Evolutionary conservation across 1,140 invertebrate genomes (phyloP).

Genomic region (Habropoda laboriosa): DNA sequence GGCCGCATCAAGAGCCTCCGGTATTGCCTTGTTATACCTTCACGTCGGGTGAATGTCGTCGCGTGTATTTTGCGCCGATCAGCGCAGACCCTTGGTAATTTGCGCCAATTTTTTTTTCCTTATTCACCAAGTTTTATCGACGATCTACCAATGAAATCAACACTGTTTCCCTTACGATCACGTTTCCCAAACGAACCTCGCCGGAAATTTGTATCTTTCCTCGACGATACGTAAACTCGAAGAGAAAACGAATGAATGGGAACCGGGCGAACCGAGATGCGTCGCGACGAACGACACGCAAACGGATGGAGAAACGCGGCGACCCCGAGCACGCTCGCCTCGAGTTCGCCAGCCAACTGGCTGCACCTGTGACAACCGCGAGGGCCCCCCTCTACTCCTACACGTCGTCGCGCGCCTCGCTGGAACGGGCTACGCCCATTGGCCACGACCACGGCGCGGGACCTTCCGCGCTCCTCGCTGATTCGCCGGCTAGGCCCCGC

Average conservation of each 20-base stretch:
- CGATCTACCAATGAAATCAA: too few relatives aligned
- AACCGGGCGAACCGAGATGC: background rate
- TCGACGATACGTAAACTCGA: background rate
- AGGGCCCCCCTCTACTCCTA: constrained; percentile 57
- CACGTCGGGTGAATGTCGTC: background rate
- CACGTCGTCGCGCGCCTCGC: constrained; percentile 31
- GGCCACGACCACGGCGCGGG: constrained; percentile 60
- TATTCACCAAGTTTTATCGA: background rate
- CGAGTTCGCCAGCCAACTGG: constrained; percentile 77
- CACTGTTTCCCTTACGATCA: background rate
- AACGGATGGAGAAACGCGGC: constrained; percentile 15
- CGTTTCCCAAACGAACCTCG: background rate
- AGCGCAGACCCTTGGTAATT: background rate
- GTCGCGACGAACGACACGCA: background rate
- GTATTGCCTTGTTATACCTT: background rate
- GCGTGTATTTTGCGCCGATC: background rate
- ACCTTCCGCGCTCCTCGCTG: constrained; percentile 28
- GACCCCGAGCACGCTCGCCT: constrained; percentile 72
- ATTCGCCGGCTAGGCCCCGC: constrained; percentile 59
- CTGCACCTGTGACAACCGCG: constrained; percentile 69
- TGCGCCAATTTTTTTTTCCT: background rate
- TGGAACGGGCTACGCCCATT: constrained; percentile 66
- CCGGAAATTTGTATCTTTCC: background rate
- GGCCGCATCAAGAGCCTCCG: constrained; percentile 15
- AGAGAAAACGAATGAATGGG: constrained; percentile 17